These are phyloP conservation scores for Tenthredo notha DNA, from an alignment of 2,888 invertebrate genomes.

Conservation along the genomic window DNA sequence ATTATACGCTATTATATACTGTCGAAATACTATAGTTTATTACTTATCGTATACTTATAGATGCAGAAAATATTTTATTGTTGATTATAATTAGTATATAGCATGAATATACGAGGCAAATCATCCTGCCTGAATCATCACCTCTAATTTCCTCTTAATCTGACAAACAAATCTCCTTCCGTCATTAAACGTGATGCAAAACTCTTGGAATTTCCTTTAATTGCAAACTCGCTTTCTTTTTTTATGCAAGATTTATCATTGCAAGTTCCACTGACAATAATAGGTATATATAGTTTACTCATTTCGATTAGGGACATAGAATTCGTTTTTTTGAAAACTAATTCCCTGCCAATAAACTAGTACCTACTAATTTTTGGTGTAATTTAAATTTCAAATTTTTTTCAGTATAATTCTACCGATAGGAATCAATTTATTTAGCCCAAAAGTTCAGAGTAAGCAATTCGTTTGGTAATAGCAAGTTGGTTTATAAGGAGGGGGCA, in stretches of 20 bases:
- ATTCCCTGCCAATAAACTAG: background rate
- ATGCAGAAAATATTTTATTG: background rate
- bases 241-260: too few relatives aligned
- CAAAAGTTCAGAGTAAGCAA: background rate
- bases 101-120: background rate
- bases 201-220: background rate
- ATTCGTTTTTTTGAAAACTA: background rate
- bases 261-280: too few relatives aligned
- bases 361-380: background rate
- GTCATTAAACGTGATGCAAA: background rate
- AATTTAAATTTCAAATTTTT: background rate
- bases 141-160: background rate
- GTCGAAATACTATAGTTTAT: background rate
- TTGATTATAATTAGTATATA: background rate
- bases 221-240: conserved; percentile 12
- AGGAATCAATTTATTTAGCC: background rate
- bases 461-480: background rate
- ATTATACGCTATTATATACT: background rate
- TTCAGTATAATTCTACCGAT: background rate
- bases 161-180: background rate
- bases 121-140: conserved; percentile 13
- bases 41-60: background rate
- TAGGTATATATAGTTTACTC: too few relatives aligned
- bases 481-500: background rate
- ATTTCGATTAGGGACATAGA: background rate